Conservation (phyloP, 2,888 invertebrate species). For the Pandemis heparana region DNA sequence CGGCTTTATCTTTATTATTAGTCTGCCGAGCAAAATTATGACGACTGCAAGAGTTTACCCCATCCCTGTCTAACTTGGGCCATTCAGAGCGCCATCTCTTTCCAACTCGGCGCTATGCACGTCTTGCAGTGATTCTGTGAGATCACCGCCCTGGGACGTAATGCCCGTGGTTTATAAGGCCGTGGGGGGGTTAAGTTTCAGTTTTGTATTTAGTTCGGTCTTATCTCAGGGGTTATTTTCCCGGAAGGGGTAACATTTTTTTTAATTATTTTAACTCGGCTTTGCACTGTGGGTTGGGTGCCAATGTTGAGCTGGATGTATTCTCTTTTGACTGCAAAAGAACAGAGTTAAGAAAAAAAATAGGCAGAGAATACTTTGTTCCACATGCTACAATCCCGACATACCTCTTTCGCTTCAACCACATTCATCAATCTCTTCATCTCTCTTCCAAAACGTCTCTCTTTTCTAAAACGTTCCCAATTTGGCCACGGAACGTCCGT, state of each 20-base stretch:
- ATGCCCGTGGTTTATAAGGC: slow-evolving; percentile 67
- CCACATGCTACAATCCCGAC: no score
- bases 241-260: slow-evolving; percentile 60
- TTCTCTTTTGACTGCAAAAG: not conserved
- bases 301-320: not conserved
- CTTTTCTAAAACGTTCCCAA: no score
- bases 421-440: no score
- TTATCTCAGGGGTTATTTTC: slow-evolving; percentile 66
- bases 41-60: slow-evolving; percentile 83
- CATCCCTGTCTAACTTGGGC: slow-evolving; percentile 56
- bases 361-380: no score
- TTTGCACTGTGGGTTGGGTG: not conserved
- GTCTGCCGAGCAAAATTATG: slow-evolving; percentile 86
- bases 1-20: slow-evolving; percentile 85
- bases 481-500: no score
- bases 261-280: slow-evolving; percentile 56
- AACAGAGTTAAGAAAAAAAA: no score
- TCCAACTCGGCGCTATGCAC: slow-evolving; percentile 49
- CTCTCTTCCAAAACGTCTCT: no score
- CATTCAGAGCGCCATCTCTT: slow-evolving; percentile 2
- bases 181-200: slow-evolving; percentile 61
- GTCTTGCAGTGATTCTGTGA: slow-evolving; percentile 72
- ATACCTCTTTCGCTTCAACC: no score
- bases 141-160: slow-evolving; percentile 69
- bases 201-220: slow-evolving; percentile 68